Evolutionary conservation across 2,797 vertebrate species (phyloP).

Genomic region (Yasuhikotakia modesta): DNA sequence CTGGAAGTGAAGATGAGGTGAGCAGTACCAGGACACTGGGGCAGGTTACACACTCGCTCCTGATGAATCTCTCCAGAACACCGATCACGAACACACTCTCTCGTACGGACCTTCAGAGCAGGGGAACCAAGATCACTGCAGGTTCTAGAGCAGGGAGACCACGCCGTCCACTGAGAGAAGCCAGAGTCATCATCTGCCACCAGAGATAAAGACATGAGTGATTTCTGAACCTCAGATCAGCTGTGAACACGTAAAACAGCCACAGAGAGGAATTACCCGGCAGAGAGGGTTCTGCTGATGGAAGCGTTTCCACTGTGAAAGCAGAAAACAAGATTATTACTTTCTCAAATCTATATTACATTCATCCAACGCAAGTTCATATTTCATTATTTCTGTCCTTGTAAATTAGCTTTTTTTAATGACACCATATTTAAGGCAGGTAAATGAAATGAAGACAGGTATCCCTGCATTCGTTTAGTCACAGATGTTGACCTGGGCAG

Average conservation of each 20-base stretch:
- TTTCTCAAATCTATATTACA: background rate
- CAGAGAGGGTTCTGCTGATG: slow-evolving; percentile 72
- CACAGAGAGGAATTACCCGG: slow-evolving; percentile 73
- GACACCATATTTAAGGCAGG: too few species aligned
- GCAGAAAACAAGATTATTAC: slow-evolving; percentile 22
- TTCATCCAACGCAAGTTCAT: too few species aligned
- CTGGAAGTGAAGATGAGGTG: background rate
- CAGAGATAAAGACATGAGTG: background rate
- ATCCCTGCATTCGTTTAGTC: background rate
- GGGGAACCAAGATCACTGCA: slow-evolving; percentile 77
- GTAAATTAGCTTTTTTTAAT: too few species aligned
- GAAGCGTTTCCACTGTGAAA: slow-evolving; percentile 65
- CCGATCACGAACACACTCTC: slow-evolving; percentile 74
- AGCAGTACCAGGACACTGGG: slow-evolving; percentile 79
- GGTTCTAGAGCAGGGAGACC: slow-evolving; percentile 82
- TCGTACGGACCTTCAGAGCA: slow-evolving; percentile 74
- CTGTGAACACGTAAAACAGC: background rate
- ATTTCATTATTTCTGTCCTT: too few species aligned
- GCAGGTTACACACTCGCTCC: slow-evolving; percentile 84
- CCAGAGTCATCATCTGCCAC: slow-evolving; percentile 73
- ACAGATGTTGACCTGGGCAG: slow-evolving; percentile 75
- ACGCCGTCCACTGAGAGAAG: slow-evolving; percentile 79
- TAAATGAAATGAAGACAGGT: too few species aligned
- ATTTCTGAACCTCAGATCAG: background rate
- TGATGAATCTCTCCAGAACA: slow-evolving; percentile 77